Conservation (phyloP, 2,888 invertebrate genomes). For the Drosophila incognita region DNA sequence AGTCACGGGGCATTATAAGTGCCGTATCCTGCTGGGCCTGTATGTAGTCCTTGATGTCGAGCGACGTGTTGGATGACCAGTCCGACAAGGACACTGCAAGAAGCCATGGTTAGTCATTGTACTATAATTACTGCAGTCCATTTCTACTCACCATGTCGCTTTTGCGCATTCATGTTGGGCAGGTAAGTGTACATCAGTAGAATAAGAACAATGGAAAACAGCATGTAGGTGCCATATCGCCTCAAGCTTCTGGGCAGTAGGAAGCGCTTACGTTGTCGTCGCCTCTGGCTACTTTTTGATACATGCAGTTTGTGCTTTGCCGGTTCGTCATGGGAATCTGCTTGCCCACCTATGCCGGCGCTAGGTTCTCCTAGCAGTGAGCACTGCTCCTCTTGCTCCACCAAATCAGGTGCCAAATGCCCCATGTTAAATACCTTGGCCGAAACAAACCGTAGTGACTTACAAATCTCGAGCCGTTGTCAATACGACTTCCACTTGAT, state of each 20-base stretch:
- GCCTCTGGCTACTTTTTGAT: slow-evolving; percentile 18
- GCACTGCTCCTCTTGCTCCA: slow-evolving; percentile 46
- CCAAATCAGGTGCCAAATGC: slow-evolving; percentile 6
- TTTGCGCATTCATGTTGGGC: slow-evolving; percentile 73
- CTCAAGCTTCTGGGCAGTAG: slow-evolving; percentile 73
- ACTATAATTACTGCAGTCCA: not conserved
- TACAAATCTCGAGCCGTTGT: not conserved
- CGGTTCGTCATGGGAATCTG: slow-evolving; percentile 24
- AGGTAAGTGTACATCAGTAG: slow-evolving; percentile 77
- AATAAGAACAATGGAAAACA: slow-evolving; percentile 61
- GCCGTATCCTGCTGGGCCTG: slow-evolving; percentile 89
- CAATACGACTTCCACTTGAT: slow-evolving; percentile 2
- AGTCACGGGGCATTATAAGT: slow-evolving; percentile 87
- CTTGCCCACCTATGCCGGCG: slow-evolving; percentile 4
- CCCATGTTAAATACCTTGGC: slow-evolving; percentile 20
- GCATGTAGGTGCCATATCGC: slow-evolving; percentile 63
- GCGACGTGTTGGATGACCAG: slow-evolving; percentile 91
- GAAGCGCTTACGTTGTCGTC: slow-evolving; percentile 45
- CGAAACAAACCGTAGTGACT: not conserved
- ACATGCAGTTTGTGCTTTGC: slow-evolving; percentile 29
- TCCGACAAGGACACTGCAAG: slow-evolving; percentile 86
- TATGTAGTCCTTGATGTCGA: slow-evolving; percentile 90
- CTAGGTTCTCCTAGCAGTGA: slow-evolving; percentile 33
- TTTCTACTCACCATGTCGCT: slow-evolving; percentile 75
- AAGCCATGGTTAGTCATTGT: not conserved